Conservation (phyloP, 2,113 vertebrate species). For the Heterochromis multidens region DNA sequence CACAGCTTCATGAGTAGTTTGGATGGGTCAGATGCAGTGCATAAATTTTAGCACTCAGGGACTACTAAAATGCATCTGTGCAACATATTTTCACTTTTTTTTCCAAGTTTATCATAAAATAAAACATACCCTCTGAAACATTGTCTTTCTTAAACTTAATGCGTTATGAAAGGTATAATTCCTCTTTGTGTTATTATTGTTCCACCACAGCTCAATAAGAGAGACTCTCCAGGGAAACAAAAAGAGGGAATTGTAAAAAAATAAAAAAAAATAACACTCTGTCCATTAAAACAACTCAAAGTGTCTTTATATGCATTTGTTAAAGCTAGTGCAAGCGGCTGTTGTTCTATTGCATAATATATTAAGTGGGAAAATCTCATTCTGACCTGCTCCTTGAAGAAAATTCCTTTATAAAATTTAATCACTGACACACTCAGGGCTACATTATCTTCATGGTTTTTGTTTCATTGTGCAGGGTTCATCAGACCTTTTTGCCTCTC, state of each 20-base stretch:
- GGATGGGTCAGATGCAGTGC: conserved; percentile 28
- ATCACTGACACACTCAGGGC: not conserved
- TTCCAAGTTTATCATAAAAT: not conserved
- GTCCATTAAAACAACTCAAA: not conserved
- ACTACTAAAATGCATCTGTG: conserved; percentile 39
- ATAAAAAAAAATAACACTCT: rapidly evolving
- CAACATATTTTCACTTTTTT: not conserved
- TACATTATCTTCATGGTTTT: not conserved
- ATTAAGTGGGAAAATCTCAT: not conserved
- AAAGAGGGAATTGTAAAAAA: not conserved
- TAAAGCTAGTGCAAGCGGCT: not conserved
- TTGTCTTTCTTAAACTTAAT: not conserved
- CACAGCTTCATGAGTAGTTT: conserved; percentile 18
- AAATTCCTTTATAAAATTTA: not conserved
- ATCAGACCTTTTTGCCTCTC: not conserved
- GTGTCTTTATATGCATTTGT: not conserved
- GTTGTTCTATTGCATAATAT: not conserved
- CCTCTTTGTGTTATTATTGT: not conserved
- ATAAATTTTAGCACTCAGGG: conserved; percentile 9
- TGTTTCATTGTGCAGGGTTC: not conserved
- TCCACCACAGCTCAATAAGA: not conserved
- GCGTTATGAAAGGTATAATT: not conserved
- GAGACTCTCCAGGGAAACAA: not conserved
- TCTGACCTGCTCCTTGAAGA: not conserved
- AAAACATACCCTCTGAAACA: not conserved